These are phyloP conservation scores for Lepus oiostolus DNA, from an alignment of 2,797 vertebrate genomes.

Conservation along the genomic window DNA sequence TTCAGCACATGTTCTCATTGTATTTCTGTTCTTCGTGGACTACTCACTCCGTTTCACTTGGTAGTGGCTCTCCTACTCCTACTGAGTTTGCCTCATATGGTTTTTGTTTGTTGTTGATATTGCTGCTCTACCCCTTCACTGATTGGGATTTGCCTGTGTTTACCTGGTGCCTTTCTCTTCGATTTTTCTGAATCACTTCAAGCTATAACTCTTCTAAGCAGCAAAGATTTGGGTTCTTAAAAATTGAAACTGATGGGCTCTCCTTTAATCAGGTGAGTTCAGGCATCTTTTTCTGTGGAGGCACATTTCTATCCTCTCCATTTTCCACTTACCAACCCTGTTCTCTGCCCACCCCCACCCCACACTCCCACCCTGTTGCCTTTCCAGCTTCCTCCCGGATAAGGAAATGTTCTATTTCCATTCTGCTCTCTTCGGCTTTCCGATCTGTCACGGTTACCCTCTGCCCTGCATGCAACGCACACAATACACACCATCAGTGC, in stretches of 20 bases:
- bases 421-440: neutral
- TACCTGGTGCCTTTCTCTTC: neutral
- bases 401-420: neutral
- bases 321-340: neutral
- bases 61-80: neutral
- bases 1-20: neutral
- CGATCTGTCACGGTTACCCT: neutral
- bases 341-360: neutral
- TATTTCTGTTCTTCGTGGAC: slow-evolving; percentile 27
- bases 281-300: neutral
- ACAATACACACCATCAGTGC: neutral
- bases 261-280: neutral
- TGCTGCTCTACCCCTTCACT: neutral
- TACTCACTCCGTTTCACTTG: neutral
- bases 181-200: slow-evolving; percentile 4
- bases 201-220: slow-evolving; percentile 15
- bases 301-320: neutral
- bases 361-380: neutral
- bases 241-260: neutral
- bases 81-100: neutral
- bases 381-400: neutral
- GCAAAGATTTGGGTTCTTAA: neutral
- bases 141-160: neutral
- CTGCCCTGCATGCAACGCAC: neutral
- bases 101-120: neutral